These are phyloP conservation scores for Xanthia togata DNA, from an alignment of 2,888 invertebrate species.

Conservation along the genomic window DNA sequence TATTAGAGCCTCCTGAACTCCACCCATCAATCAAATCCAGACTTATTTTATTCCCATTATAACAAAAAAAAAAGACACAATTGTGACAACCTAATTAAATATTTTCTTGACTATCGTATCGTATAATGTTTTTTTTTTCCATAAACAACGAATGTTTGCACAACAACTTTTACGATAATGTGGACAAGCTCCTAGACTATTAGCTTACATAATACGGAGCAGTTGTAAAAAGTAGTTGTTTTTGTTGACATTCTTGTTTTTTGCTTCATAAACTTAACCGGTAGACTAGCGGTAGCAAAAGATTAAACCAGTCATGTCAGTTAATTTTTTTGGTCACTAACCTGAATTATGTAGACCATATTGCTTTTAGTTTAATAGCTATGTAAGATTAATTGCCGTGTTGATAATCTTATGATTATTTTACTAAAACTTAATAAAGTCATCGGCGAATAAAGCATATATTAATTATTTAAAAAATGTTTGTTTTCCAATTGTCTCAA, in stretches of 20 bases:
- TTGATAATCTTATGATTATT: background rate
- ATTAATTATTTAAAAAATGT: background rate
- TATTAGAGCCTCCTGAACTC: too few species aligned
- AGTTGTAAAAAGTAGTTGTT: conserved; percentile 21
- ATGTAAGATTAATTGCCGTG: background rate
- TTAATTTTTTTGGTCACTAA: background rate
- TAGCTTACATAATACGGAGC: conserved; percentile 37
- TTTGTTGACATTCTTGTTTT: conserved; percentile 43
- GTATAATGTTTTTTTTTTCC: conserved; percentile 24
- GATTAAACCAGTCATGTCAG: background rate
- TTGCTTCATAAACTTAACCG: conserved; percentile 13
- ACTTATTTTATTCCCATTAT: background rate
- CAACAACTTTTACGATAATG: conserved; percentile 39
- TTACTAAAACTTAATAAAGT: background rate
- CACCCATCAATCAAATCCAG: background rate
- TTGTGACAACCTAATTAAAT: conserved; percentile 24
- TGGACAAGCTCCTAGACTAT: conserved; percentile 6
- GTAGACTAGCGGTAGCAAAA: background rate
- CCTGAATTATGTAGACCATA: background rate
- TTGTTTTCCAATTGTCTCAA: background rate
- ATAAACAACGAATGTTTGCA: conserved; percentile 34
- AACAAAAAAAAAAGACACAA: background rate
- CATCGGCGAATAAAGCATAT: conserved; percentile 33
- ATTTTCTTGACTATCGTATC: conserved; percentile 28
- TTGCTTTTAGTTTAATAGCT: background rate